These are phyloP conservation scores for Manis crassicaudata DNA, from an alignment of 2,797 vertebrate species.

Conservation along the genomic window DNA sequence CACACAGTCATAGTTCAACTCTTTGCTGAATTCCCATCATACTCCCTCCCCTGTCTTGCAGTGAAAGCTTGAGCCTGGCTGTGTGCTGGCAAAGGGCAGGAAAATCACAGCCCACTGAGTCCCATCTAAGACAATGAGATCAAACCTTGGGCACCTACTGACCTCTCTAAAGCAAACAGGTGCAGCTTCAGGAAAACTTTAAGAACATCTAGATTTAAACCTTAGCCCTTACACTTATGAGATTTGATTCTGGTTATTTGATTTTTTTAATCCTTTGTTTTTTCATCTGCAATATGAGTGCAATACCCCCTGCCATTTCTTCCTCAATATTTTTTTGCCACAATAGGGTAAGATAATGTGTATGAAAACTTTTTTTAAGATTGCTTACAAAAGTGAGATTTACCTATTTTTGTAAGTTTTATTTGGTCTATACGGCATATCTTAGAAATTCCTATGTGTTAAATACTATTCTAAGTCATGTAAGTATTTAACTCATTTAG, in stretches of 20 bases:
- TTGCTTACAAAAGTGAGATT: not conserved
- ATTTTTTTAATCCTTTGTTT: not conserved
- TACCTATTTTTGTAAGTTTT: not conserved
- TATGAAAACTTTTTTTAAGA: not conserved
- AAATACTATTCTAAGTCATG: not conserved
- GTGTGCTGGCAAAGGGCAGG: not conserved
- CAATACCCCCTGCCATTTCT: not conserved
- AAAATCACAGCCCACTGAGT: not conserved
- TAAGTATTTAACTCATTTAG: not conserved
- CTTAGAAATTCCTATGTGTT: not conserved
- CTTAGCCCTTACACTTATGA: not conserved
- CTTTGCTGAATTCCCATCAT: not conserved
- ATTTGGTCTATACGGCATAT: not conserved
- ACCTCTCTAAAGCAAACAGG: not conserved
- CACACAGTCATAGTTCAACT: not conserved
- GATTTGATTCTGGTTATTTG: not conserved
- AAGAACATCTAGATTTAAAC: not conserved
- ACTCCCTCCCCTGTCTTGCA: not conserved
- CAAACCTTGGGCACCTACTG: not conserved
- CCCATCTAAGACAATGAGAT: not conserved
- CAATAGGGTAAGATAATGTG: not conserved
- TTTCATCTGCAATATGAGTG: not conserved
- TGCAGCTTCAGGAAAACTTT: not conserved
- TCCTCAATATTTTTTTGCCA: not conserved
- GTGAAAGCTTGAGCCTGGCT: not conserved